phyloP scores from a whole-genome alignment of 2,797 vertebrate genomes.

The Petrocephalus schoutedeni region DNA sequence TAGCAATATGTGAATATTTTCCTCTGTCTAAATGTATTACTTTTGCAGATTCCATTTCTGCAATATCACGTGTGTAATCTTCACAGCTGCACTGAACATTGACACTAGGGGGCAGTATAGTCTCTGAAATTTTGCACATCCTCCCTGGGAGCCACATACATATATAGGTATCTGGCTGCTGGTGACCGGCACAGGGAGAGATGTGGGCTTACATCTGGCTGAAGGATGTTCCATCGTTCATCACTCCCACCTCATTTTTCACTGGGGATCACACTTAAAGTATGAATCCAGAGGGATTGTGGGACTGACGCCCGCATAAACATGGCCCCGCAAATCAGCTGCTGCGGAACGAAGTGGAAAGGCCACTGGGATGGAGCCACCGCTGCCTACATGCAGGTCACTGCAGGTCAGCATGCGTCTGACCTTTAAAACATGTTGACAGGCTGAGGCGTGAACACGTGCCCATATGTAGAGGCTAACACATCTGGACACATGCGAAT shows the following conservation, averaged over 20 bases:
- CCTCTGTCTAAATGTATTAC: not conserved
- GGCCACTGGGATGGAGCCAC: not conserved
- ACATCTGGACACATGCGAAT: not conserved
- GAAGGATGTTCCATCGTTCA: not conserved
- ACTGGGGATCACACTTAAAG: not conserved
- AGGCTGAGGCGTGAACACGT: not conserved
- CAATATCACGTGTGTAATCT: not conserved
- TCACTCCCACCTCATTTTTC: not conserved
- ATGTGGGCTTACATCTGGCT: not conserved
- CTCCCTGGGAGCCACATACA: not conserved
- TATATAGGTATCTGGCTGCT: not conserved
- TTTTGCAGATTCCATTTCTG: not conserved
- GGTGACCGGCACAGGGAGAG: not conserved
- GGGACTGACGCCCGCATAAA: not conserved
- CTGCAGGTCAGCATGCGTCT: not conserved
- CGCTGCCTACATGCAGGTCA: not conserved
- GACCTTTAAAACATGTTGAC: not conserved
- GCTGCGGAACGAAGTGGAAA: not conserved
- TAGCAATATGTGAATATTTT: not conserved
- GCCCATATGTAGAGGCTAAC: not conserved
- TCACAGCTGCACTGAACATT: not conserved
- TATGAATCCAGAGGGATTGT: not conserved
- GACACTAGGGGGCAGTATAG: slow-evolving; percentile 18
- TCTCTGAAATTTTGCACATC: not conserved
- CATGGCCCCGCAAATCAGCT: not conserved